A percentile compares a stretch with the other conserved stretches of the same genome.
These are phyloP conservation scores for Hipparchia sbordonii DNA, from an alignment of 2,888 invertebrate genomes.

Conservation along the genomic window DNA sequence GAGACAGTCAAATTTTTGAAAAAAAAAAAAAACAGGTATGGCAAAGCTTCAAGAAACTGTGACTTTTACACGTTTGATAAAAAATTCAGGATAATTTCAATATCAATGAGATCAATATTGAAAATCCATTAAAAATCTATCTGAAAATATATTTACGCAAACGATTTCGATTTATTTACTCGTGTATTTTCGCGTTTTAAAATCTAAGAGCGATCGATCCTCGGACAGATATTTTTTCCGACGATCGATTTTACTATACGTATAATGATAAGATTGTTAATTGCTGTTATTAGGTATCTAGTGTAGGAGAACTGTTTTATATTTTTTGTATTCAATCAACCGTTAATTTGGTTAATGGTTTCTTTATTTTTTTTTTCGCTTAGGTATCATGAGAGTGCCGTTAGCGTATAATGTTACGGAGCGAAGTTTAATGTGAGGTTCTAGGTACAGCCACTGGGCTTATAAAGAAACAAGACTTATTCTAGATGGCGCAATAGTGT, in stretches of 20 bases:
- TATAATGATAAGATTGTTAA: constrained; percentile 31
- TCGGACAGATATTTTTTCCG: constrained; percentile 3
- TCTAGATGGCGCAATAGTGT: constrained; percentile 36
- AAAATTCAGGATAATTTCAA: too few relatives aligned
- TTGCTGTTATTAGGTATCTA: constrained; percentile 32
- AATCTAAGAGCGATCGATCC: neutral
- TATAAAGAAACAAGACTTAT: constrained; percentile 25
- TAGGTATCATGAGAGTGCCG: constrained; percentile 12
- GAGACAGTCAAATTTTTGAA: too few relatives aligned
- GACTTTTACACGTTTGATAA: too few relatives aligned
- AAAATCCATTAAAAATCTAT: too few relatives aligned
- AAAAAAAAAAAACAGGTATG: too few relatives aligned
- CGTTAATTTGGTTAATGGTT: constrained; percentile 29
- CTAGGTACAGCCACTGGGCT: constrained; percentile 6
- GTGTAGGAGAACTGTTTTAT: constrained; percentile 26
- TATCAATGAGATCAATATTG: too few relatives aligned
- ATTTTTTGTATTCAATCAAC: constrained; percentile 31
- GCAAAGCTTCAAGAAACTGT: too few relatives aligned
- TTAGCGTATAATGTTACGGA: constrained; percentile 23
- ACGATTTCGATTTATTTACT: neutral
- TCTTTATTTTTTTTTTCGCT: constrained; percentile 12
- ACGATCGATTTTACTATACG: constrained; percentile 15
- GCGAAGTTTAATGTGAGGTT: constrained; percentile 14
- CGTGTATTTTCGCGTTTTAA: neutral
- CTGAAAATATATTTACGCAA: neutral